These are phyloP conservation scores for Suncus etruscus DNA, from an alignment of 2,113 vertebrate species.

Conservation along the genomic window DNA sequence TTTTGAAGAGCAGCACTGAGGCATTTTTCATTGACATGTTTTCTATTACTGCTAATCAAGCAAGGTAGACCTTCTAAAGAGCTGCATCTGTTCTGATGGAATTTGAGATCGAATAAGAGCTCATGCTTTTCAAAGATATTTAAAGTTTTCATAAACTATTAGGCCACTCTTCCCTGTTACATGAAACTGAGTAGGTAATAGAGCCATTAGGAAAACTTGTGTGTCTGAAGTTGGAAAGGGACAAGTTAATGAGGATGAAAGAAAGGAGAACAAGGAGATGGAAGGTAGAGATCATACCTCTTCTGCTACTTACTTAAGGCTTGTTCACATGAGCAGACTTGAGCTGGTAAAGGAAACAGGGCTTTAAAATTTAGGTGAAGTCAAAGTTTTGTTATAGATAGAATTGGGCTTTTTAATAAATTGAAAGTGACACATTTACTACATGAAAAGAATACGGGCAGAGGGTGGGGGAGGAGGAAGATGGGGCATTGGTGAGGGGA, in stretches of 20 bases:
- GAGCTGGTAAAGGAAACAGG: background rate
- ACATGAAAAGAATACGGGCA: background rate
- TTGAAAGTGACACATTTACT: background rate
- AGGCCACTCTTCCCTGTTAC: background rate
- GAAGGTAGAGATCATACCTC: background rate
- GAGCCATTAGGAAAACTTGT: background rate
- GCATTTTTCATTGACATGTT: background rate
- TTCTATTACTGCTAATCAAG: background rate
- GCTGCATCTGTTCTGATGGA: background rate
- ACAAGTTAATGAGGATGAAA: background rate
- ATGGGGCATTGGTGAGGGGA: too few species aligned
- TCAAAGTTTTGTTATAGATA: background rate
- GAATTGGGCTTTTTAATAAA: background rate
- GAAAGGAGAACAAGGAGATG: background rate
- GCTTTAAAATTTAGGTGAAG: background rate
- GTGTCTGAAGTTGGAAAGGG: background rate
- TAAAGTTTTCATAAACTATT: background rate
- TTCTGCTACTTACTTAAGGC: rapidly evolving
- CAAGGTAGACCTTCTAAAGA: background rate
- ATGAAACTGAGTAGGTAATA: background rate
- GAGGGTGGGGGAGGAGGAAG: too few species aligned
- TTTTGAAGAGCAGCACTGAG: background rate
- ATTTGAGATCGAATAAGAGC: background rate
- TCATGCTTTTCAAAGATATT: background rate
- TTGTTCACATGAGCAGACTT: background rate